A percentile compares a stretch with the other conserved stretches of the same genome.
These are phyloP conservation scores for Triplophysa siluroides DNA, from an alignment of 2,113 vertebrate species.

Conservation along the genomic window DNA sequence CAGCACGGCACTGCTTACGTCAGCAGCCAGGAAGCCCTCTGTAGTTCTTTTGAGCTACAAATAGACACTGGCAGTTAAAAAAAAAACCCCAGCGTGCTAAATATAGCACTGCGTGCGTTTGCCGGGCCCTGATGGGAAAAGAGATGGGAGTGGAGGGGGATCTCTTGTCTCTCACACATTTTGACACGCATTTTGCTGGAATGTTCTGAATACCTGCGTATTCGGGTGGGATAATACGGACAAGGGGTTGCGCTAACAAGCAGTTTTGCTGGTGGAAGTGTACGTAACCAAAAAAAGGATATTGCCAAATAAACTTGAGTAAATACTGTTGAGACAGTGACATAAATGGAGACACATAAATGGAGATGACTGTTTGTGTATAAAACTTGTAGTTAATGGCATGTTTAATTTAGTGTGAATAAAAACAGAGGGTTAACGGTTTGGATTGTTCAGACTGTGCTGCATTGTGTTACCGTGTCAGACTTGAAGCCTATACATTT, in stretches of 20 bases:
- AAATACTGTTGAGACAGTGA: background rate
- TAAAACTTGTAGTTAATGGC: background rate
- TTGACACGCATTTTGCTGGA: conserved; percentile 61
- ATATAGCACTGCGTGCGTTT: conserved; percentile 74
- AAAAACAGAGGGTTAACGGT: too few species aligned
- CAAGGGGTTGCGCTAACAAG: conserved; percentile 6
- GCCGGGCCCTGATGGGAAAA: conserved; percentile 66
- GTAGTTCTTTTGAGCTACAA: conserved; percentile 74
- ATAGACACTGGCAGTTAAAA: conserved; percentile 76
- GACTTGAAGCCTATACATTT: too few species aligned
- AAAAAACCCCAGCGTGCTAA: conserved; percentile 70
- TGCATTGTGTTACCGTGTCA: too few species aligned
- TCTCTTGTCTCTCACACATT: conserved; percentile 61
- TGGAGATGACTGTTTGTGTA: background rate
- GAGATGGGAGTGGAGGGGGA: conserved; percentile 42
- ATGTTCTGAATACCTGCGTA: conserved; percentile 15
- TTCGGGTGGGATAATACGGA: background rate
- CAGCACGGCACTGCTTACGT: conserved; percentile 73
- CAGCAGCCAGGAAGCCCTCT: conserved; percentile 78
- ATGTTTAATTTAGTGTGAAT: too few species aligned
- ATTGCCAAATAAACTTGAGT: background rate
- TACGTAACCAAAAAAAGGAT: background rate
- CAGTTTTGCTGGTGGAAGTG: background rate
- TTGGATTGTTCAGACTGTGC: too few species aligned
- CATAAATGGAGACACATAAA: too few species aligned